A percentile compares a stretch with the other conserved stretches of the same genome.
Evolutionary conservation across 2,888 invertebrate genomes (phyloP).

Genomic region (Cybosia mesomella): DNA sequence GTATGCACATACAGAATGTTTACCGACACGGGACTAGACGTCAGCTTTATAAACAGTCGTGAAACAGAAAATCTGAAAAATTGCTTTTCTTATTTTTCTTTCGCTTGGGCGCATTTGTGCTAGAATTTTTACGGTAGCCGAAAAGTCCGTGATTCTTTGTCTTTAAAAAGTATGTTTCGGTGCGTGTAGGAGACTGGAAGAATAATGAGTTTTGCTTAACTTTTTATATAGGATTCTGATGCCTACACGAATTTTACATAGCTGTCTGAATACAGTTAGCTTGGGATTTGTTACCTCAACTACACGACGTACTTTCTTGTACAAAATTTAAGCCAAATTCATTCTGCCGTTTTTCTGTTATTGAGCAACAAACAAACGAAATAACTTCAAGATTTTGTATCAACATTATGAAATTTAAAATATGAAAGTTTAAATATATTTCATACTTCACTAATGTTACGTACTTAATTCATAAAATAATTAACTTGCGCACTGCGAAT

Average conservation of each 20-base stretch:
- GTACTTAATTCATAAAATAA: slow-evolving; percentile 19
- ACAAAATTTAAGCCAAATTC: too few relatives aligned
- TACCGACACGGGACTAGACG: not conserved
- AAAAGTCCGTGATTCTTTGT: not conserved
- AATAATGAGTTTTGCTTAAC: not conserved
- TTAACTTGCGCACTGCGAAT: slow-evolving; percentile 15
- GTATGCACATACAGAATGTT: slow-evolving; percentile 9
- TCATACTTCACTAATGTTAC: not conserved
- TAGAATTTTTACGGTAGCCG: not conserved
- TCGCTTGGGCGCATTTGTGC: not conserved
- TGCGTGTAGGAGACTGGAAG: not conserved
- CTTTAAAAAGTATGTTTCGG: not conserved
- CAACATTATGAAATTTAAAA: not conserved
- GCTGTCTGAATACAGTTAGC: not conserved
- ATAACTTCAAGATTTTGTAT: too few relatives aligned
- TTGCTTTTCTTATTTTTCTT: not conserved
- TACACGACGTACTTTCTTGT: not conserved
- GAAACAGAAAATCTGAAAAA: slow-evolving; percentile 6
- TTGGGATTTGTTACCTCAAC: not conserved
- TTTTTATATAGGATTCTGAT: not conserved
- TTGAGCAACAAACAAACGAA: too few relatives aligned
- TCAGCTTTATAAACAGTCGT: not conserved
- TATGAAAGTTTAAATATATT: not conserved
- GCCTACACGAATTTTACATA: not conserved
- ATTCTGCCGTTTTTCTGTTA: too few relatives aligned